A percentile compares a stretch with the other conserved stretches of the same genome.
Evolutionary conservation across 2,888 invertebrate species (phyloP).

Genomic region (Boloria euphrosyne): DNA sequence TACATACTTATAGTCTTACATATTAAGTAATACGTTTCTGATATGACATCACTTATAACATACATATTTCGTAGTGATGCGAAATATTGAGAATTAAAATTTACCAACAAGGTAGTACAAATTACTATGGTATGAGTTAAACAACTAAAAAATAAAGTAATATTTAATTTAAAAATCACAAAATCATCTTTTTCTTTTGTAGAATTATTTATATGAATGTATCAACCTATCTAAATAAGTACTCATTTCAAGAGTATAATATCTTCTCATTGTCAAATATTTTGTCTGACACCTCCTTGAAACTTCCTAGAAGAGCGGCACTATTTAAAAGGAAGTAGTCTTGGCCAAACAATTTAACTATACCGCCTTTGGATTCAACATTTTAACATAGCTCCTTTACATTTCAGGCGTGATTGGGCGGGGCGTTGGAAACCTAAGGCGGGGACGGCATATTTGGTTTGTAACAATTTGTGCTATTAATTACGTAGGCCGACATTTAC

Average conservation of each 20-base stretch:
- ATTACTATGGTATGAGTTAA: too few relatives aligned
- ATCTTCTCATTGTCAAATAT: constrained; percentile 15
- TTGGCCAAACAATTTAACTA: constrained; percentile 66
- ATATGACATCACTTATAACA: too few relatives aligned
- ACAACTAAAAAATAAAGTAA: too few relatives aligned
- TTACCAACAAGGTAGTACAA: too few relatives aligned
- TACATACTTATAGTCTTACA: too few relatives aligned
- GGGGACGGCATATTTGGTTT: constrained; percentile 54
- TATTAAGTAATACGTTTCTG: too few relatives aligned
- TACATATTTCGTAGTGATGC: too few relatives aligned
- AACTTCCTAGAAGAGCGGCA: constrained; percentile 44
- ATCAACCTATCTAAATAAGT: neutral
- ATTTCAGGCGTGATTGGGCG: constrained; percentile 70
- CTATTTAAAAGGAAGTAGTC: constrained; percentile 43
- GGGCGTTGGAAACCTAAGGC: constrained; percentile 59
- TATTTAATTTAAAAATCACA: too few relatives aligned
- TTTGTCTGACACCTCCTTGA: constrained; percentile 18
- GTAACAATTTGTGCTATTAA: constrained; percentile 70
- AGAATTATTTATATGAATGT: too few relatives aligned
- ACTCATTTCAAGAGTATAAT: constrained; percentile 18
- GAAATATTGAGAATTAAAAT: too few relatives aligned
- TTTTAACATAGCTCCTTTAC: constrained; percentile 15
- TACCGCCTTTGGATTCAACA: constrained; percentile 40
- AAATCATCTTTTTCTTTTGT: too few relatives aligned
- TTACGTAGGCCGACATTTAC: constrained; percentile 48